phyloP scores from a whole-genome alignment of 1,140 invertebrate genomes.

The Procambarus virginalis region DNA sequence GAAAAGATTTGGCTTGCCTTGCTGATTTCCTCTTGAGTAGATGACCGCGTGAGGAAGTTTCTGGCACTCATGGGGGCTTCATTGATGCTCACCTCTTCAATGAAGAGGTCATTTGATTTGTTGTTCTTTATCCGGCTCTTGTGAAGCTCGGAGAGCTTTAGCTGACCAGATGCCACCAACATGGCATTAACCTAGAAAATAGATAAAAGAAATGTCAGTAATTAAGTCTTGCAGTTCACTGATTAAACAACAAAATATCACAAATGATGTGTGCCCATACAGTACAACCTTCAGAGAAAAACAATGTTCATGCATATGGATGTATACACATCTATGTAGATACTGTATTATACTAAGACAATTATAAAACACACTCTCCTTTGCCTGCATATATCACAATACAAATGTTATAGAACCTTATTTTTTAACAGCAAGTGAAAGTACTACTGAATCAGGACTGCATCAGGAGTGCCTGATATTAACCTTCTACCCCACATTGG shows the following conservation, averaged over 20 bases:
- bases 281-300: no score
- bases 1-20: conserved; percentile 22
- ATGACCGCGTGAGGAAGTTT: conserved; percentile 75
- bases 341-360: no score
- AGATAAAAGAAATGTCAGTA: background rate
- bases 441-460: no score
- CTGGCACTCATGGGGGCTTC: conserved; percentile 75
- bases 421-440: no score
- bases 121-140: conserved; percentile 61
- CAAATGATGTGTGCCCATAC: no score
- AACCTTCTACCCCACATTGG: no score
- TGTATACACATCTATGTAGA: no score
- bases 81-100: conserved; percentile 76
- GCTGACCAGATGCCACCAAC: conserved; percentile 63
- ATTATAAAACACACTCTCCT: no score
- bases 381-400: no score
- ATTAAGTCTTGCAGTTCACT: background rate
- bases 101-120: conserved; percentile 70
- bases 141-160: conserved; percentile 62
- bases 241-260: background rate
- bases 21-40: conserved; percentile 76
- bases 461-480: no score
- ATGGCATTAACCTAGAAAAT: conserved; percentile 50
- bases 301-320: no score
- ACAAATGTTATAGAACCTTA: no score